phyloP scores from a whole-genome alignment of 2,113 vertebrate species.

The Gasterosteus aculeatus region DNA sequence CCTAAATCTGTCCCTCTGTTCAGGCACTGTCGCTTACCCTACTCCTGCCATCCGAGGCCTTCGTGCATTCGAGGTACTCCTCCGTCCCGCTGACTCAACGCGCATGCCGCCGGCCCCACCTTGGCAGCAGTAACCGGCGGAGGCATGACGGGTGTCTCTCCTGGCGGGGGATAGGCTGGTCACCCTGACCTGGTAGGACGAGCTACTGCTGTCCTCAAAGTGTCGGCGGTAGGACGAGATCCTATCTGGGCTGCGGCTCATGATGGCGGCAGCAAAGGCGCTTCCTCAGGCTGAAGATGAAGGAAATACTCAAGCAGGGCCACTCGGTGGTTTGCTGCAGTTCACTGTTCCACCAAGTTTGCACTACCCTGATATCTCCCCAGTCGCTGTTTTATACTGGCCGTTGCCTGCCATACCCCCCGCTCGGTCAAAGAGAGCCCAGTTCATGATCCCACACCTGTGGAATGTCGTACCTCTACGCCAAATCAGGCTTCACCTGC shows the following conservation, averaged over 20 bases:
- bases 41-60: conserved; percentile 64
- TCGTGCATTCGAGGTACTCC: conserved; percentile 72
- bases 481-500: conserved; percentile 61
- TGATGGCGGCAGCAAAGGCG: conserved; percentile 42
- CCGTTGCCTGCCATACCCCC: conserved; percentile 8
- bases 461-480: conserved; percentile 79
- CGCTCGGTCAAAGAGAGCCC: conserved; percentile 39
- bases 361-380: conserved; percentile 10
- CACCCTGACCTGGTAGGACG: conserved; percentile 77
- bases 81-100: conserved; percentile 65
- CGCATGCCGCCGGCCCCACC: conserved; percentile 48
- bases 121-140: conserved; percentile 66
- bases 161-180: conserved; percentile 79
- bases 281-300: conserved; percentile 5
- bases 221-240: conserved; percentile 83
- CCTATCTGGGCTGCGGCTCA: conserved; percentile 80
- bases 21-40: conserved; percentile 66
- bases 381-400: conserved; percentile 60
- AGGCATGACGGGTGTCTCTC: conserved; percentile 61
- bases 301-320: conserved; percentile 1
- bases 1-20: neutral
- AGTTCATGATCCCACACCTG: conserved; percentile 65
- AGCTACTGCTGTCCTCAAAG: conserved; percentile 78
- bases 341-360: conserved; percentile 15
- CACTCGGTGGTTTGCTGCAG: conserved; percentile 27